Evolutionary conservation across 2,888 invertebrate genomes (phyloP).

Genomic region (Xylocampa areola): DNA sequence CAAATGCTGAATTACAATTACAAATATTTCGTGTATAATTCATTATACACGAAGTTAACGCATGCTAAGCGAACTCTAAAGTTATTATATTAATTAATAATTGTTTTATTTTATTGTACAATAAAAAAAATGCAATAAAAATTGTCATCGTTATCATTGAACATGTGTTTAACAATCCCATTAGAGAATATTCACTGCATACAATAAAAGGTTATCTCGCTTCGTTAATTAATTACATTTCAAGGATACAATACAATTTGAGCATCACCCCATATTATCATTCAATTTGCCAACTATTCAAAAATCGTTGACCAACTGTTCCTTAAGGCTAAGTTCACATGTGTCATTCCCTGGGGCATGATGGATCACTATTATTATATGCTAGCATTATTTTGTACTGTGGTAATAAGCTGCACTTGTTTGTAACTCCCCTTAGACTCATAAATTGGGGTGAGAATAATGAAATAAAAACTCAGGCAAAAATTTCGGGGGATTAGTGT

Average conservation of each 20-base stretch:
- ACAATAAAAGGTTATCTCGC: background rate
- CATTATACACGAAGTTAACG: no score
- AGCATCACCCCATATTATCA: background rate
- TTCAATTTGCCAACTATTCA: conserved; percentile 17
- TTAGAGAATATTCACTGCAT: no score
- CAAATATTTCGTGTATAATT: no score
- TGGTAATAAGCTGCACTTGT: conserved; percentile 41
- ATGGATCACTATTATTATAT: conserved; percentile 37
- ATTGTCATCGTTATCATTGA: no score
- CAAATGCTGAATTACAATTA: no score
- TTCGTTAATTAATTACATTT: conserved; percentile 5
- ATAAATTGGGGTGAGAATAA: conserved; percentile 27
- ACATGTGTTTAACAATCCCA: no score
- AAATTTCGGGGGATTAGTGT: background rate
- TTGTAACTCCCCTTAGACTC: conserved; percentile 8
- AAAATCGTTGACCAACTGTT: conserved; percentile 34
- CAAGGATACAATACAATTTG: background rate
- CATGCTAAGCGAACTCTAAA: no score
- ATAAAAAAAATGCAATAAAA: no score
- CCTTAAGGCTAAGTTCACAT: conserved; percentile 11
- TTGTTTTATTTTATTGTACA: no score
- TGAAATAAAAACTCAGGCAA: conserved; percentile 8
- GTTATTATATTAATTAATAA: no score
- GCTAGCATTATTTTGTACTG: conserved; percentile 11
- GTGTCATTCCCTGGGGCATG: conserved; percentile 17